phyloP scores from a whole-genome alignment of 2,888 invertebrate species.

The Nephrotoma guestfalica region DNA sequence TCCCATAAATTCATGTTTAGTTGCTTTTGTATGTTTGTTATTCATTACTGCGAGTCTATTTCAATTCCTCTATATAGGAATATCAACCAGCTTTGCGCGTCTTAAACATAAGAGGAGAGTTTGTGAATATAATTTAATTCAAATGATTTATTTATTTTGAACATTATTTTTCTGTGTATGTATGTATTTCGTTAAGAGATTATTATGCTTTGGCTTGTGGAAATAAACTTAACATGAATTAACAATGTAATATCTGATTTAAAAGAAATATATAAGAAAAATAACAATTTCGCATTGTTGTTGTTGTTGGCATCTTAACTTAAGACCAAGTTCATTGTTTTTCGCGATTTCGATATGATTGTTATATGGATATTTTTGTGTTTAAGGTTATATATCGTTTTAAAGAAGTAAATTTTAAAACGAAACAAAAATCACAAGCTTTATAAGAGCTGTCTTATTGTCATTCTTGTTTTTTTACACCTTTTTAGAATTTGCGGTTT shows the following conservation, averaged over 20 bases:
- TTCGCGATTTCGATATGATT: background rate
- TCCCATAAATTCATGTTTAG: background rate
- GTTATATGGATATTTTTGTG: background rate
- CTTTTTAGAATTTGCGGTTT: background rate
- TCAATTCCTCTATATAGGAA: background rate
- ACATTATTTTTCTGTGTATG: background rate
- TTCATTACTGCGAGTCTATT: background rate
- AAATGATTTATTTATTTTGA: background rate
- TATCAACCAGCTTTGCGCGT: background rate
- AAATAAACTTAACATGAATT: background rate
- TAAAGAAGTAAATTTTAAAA: background rate
- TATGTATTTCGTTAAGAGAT: background rate
- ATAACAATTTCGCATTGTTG: background rate
- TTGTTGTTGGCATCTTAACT: background rate
- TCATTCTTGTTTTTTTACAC: background rate
- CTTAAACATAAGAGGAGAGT: background rate
- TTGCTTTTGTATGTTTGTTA: background rate
- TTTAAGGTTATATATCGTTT: background rate
- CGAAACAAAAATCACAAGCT: background rate
- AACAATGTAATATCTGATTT: background rate
- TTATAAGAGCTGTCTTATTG: background rate
- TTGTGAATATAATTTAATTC: background rate
- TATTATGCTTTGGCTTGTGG: background rate
- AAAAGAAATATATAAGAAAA: background rate
- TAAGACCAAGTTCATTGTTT: background rate